Evolutionary conservation across 1,140 invertebrate genomes (phyloP), one percentile per base, ranked within the genome.

Genomic region (Drosophila aff.): DNA sequence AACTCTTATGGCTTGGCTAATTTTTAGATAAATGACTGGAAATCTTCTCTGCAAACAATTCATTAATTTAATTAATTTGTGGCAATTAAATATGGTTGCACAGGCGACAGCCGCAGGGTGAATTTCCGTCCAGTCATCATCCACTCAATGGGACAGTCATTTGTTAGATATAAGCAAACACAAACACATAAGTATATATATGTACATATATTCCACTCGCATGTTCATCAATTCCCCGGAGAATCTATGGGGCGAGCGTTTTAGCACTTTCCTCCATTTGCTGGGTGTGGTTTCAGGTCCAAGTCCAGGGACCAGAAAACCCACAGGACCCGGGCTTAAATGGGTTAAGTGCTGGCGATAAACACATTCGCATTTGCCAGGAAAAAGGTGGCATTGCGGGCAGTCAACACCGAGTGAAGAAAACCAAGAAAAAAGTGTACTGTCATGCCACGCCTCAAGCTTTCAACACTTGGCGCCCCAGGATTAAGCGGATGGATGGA

Each of bases 21-120:
- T 80, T 83, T 74, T 74, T 10, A 53, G 81, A 79, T 58, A 72
- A 81, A 85, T 81, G 82, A 66, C 64, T 75, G 57, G 68, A 78
- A 89, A 79, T 61, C 46, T 38, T 43, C 67, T 61, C 21, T 28
- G 28, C 81, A 87, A 89, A 89, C 84, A 89, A 84, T 89, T 87
- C 85, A 87, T 87, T 87, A 87, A 87, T 87, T 89, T 90, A 87
- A 87, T 87, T 87, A 90, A 90, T 87, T 87, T 89, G 84, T 61
- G 66, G 81, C 85, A 90, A 84, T 87, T 87, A 87, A 90, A 75
- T 81, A 63, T 59, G 52, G 66, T 47, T 60, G 68, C 67, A 62
- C 47, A 61, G 26, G 47, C 62, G 9, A 58, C 8, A 44, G 36
- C 36, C 21, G 40, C 49, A 36, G 33, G 49, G 36, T 18, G 62